Evolutionary conservation across 1,140 invertebrate species (phyloP).

Genomic region (Episyrphus balteatus): DNA sequence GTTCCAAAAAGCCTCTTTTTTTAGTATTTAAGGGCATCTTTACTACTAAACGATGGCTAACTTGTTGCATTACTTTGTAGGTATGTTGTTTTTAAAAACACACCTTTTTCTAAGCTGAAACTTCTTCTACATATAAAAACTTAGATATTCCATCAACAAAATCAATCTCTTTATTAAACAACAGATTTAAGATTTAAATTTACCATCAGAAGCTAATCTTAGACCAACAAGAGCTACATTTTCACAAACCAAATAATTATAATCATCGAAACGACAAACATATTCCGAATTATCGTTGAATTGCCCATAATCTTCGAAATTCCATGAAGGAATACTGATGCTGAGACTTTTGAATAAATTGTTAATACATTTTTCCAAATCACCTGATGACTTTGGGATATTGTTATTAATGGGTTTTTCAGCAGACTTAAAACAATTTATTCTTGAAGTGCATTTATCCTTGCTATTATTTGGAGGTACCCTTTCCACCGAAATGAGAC

Average conservation of each 20-base stretch:
- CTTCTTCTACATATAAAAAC: too few species aligned
- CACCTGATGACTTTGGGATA: not conserved
- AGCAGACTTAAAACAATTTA: not conserved
- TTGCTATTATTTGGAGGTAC: not conserved
- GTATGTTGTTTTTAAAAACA: too few species aligned
- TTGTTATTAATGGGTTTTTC: not conserved
- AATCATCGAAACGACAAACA: conserved; percentile 8
- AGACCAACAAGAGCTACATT: conserved; percentile 7
- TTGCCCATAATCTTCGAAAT: conserved; percentile 4
- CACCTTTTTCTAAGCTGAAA: too few species aligned
- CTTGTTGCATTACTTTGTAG: too few species aligned
- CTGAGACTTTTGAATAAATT: not conserved
- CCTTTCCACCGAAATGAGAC: conserved; percentile 1
- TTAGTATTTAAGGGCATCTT: too few species aligned
- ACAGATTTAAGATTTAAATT: too few species aligned
- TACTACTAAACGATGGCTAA: too few species aligned
- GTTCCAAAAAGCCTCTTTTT: too few species aligned
- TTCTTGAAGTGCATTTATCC: conserved; percentile 3
- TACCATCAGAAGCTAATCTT: conserved; percentile 2
- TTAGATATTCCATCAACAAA: too few species aligned
- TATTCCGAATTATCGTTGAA: conserved; percentile 1
- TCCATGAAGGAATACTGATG: conserved; percentile 7
- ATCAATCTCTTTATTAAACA: too few species aligned
- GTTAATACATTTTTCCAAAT: not conserved
- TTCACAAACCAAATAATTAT: conserved; percentile 7